Evolutionary conservation across 2,113 vertebrate species (phyloP).

Genomic region (Pteruthius melanotis): DNA sequence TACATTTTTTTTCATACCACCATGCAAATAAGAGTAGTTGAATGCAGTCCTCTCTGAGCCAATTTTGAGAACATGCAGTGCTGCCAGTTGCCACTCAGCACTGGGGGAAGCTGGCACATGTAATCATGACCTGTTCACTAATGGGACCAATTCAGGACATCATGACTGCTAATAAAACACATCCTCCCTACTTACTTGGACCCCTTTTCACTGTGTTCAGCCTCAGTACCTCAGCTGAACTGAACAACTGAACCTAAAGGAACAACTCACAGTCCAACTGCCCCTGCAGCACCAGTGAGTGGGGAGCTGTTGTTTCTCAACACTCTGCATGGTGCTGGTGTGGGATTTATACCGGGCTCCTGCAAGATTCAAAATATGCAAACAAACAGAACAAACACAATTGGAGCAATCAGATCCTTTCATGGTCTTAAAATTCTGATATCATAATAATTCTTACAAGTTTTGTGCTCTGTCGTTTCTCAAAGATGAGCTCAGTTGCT

Average conservation of each 20-base stretch:
- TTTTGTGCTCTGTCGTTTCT: background rate
- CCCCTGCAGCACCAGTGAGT: accelerated
- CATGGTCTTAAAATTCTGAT: background rate
- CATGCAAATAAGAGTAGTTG: background rate
- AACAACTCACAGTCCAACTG: background rate
- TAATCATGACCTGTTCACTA: background rate
- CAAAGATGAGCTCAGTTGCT: background rate
- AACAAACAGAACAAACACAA: background rate
- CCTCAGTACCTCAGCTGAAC: background rate
- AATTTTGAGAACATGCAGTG: background rate
- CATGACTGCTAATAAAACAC: background rate
- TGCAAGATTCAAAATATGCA: background rate
- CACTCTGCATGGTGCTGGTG: accelerated
- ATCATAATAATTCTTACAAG: background rate
- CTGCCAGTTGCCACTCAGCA: background rate
- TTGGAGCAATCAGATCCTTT: background rate
- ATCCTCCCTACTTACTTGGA: background rate
- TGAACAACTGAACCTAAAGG: background rate
- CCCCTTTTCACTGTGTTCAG: background rate
- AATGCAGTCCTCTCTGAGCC: background rate
- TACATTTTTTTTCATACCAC: background rate
- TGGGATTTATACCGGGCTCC: background rate
- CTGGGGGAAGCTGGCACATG: background rate
- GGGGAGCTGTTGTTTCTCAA: background rate
- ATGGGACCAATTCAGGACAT: background rate